Evolutionary conservation across 2,888 invertebrate genomes (phyloP), one percentile per base, ranked within the genome.

Genomic region (Platypus cylindrus): DNA sequence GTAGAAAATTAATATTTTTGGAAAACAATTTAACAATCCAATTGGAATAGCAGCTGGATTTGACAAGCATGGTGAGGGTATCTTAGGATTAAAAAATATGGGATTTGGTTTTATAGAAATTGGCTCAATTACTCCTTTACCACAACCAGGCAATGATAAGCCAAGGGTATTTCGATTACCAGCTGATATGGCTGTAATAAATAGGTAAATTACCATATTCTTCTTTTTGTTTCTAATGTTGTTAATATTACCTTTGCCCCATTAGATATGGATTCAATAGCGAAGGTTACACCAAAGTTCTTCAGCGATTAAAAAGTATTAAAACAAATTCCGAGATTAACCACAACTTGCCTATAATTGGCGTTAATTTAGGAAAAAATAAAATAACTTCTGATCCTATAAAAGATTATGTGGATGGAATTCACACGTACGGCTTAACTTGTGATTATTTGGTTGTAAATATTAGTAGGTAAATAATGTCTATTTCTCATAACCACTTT

Each of bases 31-130:
- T 41, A 66, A 70, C 34, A 95, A 93, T 65, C 97, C 97, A 0
- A 63, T 98, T 48, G 97, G 98, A n/a, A 77, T 98, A 53, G 97
- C 97, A 16, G 98, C 97, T 37, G 98, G 97, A 4, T 97, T 97
- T 65, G 98, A 98, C 61, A 98, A 99, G 62, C 79, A 97, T 63
- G 95, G 80, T 4, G 93, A 95, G 66, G 91, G 87, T 14, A 68
- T 94, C 2, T 61, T 75, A 49, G 86, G 89, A 1, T 63, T 98
- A 23, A 68, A 74, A 41, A 75, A 78, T 51, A 64, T 90, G 37
- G 97, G 97, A 0, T 95, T 98, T 63, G 86, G 95, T 3, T 87
- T 94, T 60, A 76, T 97, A 14, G 97, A 98, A 71, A 76, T 98
- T 48, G 97, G 97, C 38, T 90, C 91, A 3, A 79, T 98, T 0